These are phyloP conservation scores for Antheraea assamensis DNA, from an alignment of 2,888 invertebrate species.

Conservation along the genomic window DNA sequence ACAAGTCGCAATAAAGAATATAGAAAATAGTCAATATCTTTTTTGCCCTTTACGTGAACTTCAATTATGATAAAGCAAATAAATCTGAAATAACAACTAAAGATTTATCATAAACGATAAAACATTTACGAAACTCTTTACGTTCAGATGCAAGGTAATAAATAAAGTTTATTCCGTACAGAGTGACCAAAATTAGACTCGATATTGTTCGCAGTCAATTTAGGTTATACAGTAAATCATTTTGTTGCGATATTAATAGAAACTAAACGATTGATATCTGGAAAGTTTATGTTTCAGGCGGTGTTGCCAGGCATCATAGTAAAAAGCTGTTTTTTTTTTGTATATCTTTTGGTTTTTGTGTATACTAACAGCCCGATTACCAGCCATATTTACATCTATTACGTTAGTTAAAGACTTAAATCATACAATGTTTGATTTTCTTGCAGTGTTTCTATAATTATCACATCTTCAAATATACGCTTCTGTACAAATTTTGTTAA, in stretches of 20 bases:
- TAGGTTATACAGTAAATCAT: constrained; percentile 30
- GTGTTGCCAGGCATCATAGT: background rate
- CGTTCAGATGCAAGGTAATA: background rate
- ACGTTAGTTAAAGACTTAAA: background rate
- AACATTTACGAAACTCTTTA: background rate
- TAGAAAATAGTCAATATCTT: background rate
- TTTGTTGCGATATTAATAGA: constrained; percentile 33
- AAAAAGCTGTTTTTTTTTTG: background rate
- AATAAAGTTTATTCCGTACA: background rate
- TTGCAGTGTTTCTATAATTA: background rate
- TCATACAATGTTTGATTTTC: background rate
- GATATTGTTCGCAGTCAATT: constrained; percentile 31
- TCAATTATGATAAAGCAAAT: background rate
- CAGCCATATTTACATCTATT: background rate
- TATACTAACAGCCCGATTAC: too few relatives aligned
- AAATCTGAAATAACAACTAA: background rate
- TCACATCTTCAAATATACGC: background rate
- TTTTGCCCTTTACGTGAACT: background rate
- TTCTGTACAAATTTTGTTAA: background rate
- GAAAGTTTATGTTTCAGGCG: constrained; percentile 26
- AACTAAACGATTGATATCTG: constrained; percentile 39
- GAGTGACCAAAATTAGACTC: constrained; percentile 28
- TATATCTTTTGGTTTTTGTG: too few relatives aligned
- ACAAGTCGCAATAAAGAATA: too few relatives aligned
- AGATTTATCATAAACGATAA: constrained; percentile 4